Base-by-base conservation (phyloP, 2,113 vertebrate species). In the Oriolus oriolus region DNA sequence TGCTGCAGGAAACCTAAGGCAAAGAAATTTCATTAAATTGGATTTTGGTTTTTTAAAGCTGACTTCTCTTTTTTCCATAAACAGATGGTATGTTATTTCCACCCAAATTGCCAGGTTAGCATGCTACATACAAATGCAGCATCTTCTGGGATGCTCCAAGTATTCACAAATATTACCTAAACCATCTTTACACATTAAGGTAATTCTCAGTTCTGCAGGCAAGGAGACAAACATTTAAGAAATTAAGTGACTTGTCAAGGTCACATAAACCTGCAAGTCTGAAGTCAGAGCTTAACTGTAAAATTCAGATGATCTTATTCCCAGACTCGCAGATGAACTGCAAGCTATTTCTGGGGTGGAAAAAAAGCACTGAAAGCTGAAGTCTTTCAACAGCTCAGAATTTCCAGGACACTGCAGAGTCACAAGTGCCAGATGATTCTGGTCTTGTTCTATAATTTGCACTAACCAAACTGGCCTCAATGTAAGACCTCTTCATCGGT, bases 341-440 rank as follows among this genome's bases (percentile, higher is more conserved):
- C 71, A 93, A 90, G 76, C 96, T 96, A 96, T 96, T 96, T 96
- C 93, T 93, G 95, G 90, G 82, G 44, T 95, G 76, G 92, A 92
- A 97, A 91, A 95, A 96, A 90, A 90, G 70, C 84, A 76, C 66
- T 82, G 65, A 92, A 94, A 94, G 81, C 73, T 68, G 44, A 91
- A 91, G 83, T 94, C 90, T 92, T 95, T 86, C 88, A 94, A 83
- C 90, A 94, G 92, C 95, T 97, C 92, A 90, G 65, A 92, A 96
- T 95, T 96, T 96, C 96, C 95, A 96, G 95, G 89, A 93, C 90
- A 90, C 90, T 93, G 93, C 88, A 96, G 82, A 91, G 93, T 94
- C 96, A 95, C 64, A 96, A 97, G 75, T 71, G 75, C 88, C 92
- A 95, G 93, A 82, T 90, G 96, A 95, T 90, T 94, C 61, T 88